Conservation (phyloP, 2,797 vertebrate genomes). For the Acipenser ruthenus region DNA sequence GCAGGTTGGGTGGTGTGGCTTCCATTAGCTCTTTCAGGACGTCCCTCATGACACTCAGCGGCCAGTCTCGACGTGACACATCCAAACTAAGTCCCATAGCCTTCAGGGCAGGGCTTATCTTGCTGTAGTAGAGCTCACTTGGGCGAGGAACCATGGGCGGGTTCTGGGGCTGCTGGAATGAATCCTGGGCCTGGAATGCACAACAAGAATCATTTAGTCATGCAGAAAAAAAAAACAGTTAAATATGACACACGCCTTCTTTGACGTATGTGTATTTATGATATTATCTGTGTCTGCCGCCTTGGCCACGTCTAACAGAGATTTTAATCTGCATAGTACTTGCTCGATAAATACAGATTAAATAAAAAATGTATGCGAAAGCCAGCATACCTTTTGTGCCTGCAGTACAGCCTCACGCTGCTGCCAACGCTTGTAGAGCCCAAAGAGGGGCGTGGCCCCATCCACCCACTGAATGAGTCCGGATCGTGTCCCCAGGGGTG, state of each 20-base stretch:
- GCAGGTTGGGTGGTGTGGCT: slow-evolving; percentile 85
- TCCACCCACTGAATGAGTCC: slow-evolving; percentile 98
- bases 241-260: background rate
- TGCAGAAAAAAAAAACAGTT: background rate
- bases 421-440: slow-evolving; percentile 97
- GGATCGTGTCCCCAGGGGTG: slow-evolving; percentile 86
- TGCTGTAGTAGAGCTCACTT: slow-evolving; percentile 96
- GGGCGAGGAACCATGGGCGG: slow-evolving; percentile 88
- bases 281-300: too few relatives aligned
- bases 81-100: slow-evolving; percentile 86
- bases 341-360: too few relatives aligned
- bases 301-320: too few relatives aligned
- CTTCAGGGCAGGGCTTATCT: slow-evolving; percentile 89
- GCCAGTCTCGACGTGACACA: slow-evolving; percentile 91
- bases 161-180: slow-evolving; percentile 78
- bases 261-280: too few relatives aligned
- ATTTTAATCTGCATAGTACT: too few relatives aligned
- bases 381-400: slow-evolving; percentile 78
- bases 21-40: slow-evolving; percentile 95
- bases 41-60: slow-evolving; percentile 87
- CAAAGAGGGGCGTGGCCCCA: slow-evolving; percentile 89
- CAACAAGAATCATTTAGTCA: background rate
- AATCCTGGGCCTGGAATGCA: slow-evolving; percentile 75
- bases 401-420: slow-evolving; percentile 87
- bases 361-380: too few relatives aligned